Conservation (phyloP, 2,797 vertebrate species). For the Sphaeramia orbicularis region DNA sequence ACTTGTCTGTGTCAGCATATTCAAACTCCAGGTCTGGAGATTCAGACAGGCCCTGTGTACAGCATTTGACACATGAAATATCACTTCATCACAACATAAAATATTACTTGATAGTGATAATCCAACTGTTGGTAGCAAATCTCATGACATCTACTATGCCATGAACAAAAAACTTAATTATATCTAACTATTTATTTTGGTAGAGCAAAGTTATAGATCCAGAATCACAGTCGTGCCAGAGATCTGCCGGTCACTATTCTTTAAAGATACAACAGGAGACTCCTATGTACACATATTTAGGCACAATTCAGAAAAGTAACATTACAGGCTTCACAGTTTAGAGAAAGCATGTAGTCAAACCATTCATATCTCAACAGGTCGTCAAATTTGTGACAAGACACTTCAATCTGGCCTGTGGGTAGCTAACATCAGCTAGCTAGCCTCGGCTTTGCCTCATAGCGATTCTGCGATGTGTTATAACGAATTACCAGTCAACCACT, state of each 20-base stretch:
- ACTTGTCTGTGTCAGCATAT: slow-evolving; percentile 96
- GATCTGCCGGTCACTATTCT: no score
- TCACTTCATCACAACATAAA: background rate
- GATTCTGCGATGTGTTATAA: background rate
- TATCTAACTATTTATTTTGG: no score
- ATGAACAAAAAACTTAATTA: background rate
- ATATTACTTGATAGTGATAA: background rate
- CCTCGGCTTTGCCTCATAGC: background rate
- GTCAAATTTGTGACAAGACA: slow-evolving; percentile 26
- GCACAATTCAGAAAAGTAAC: background rate
- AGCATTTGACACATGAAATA: slow-evolving; percentile 20
- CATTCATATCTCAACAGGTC: slow-evolving; percentile 41
- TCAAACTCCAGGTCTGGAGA: slow-evolving; percentile 97
- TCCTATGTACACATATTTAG: no score
- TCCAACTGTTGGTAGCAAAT: background rate
- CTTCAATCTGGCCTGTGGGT: slow-evolving; percentile 24
- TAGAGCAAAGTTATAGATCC: no score
- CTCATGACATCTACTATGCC: no score
- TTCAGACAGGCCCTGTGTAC: slow-evolving; percentile 91
- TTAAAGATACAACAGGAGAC: no score
- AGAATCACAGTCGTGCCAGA: no score
- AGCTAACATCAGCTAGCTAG: slow-evolving; percentile 42
- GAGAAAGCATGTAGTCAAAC: background rate
- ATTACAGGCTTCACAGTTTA: background rate
- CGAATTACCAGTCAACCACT: fast-evolving